A percentile compares a stretch with the other conserved stretches of the same genome.
Conservation (phyloP, 1,140 invertebrate species). For the Drosophila tropicalis region DNA sequence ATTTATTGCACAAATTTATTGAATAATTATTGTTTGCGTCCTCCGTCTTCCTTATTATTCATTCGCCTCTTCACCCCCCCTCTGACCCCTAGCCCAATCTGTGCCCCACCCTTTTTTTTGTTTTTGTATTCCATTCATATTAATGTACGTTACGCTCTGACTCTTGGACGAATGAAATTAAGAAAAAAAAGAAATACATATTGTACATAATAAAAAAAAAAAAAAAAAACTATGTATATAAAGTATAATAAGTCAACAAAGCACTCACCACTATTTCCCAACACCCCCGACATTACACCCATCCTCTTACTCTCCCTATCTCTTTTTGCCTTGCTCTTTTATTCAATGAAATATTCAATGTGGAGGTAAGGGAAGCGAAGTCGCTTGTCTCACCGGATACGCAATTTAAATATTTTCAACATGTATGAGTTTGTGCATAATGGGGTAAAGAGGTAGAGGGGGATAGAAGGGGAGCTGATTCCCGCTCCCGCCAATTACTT, state of each 20-base stretch:
- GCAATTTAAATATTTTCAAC: slow-evolving; percentile 51
- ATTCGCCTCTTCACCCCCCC: no score
- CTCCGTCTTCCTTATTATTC: not conserved
- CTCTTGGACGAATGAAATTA: slow-evolving; percentile 40
- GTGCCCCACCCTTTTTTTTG: slow-evolving; percentile 21
- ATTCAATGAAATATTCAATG: not conserved
- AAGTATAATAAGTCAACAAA: slow-evolving; percentile 52
- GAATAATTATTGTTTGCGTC: slow-evolving; percentile 44
- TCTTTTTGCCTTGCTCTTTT: not conserved
- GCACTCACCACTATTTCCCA: not conserved
- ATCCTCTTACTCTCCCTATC: not conserved
- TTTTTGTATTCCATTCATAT: not conserved
- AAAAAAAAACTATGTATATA: slow-evolving; percentile 41
- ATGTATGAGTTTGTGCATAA: slow-evolving; percentile 34
- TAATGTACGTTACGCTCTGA: slow-evolving; percentile 49
- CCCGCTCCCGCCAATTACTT: not conserved
- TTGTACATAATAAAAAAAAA: slow-evolving; percentile 50
- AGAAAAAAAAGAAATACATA: not conserved
- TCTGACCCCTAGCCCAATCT: not conserved
- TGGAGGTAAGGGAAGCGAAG: not conserved
- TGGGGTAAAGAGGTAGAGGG: not conserved
- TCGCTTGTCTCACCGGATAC: slow-evolving; percentile 41
- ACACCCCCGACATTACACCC: not conserved
- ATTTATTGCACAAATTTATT: slow-evolving; percentile 38
- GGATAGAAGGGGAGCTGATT: no score